Evolutionary conservation across 2,888 invertebrate species (phyloP), one percentile per base, ranked within the genome.

Genomic region (Megalurothrips usitatus): DNA sequence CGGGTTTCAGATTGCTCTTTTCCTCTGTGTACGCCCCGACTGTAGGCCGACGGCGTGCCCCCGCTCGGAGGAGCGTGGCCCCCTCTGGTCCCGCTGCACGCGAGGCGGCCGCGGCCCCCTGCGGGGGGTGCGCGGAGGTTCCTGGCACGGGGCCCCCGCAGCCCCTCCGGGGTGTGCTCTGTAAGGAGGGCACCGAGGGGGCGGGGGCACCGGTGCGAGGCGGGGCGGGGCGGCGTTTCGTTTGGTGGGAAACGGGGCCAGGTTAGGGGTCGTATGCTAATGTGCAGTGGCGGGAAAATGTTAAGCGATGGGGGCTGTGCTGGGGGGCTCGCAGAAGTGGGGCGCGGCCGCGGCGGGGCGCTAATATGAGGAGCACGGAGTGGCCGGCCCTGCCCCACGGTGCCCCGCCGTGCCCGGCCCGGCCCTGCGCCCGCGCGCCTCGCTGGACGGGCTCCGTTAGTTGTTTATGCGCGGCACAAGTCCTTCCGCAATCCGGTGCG

Each of bases 291-390:
- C 48, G 58, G 17, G 58, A 34, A 80, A 58, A 58, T 58, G 58
- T 58, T 80, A 80, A 52, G 58, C 80, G 80, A 75, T 23, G 26
- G 68, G 68, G 68, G n/a, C n/a, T n/a, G n/a, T n/a, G n/a, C 26
- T 75, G 68, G 26, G 17, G 19, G 58, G 14, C 58, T 17, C 17
- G 58, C 17, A 17, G 23, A 43, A 49, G 80, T 49, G 23, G 80
- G 80, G 58, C 52, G 28, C 49, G 52, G 28, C 2, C 19, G 78
- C 79, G 75, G 79, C 79, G 26, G 14, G 58, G 68, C 9, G 68
- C 68, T 75, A 75, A 75, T 12, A 75, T 75, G 68, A 23, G 23
- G 68, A 68, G 34, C 34, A 43, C 34, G 6, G 34, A 2, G 34
- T 6, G 34, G 34, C 34, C 34, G n/a, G n/a, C n/a, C n/a, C n/a